Evolutionary conservation across 2,888 invertebrate species (phyloP).

Genomic region (Gisinianus flammeolus): DNA sequence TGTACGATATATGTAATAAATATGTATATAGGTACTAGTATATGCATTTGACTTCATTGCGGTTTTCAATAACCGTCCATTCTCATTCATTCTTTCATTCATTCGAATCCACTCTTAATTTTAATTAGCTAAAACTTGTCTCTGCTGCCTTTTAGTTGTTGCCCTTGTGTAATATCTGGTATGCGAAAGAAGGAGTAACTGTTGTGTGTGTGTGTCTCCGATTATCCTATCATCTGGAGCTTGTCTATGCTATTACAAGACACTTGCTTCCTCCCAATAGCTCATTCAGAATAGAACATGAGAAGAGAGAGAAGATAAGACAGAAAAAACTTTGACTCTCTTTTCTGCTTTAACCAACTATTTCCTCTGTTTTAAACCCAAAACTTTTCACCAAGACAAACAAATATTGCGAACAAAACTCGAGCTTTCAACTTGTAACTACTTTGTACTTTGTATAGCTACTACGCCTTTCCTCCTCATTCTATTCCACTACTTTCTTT

Average conservation of each 20-base stretch:
- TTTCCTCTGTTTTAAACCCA: conserved; percentile 31
- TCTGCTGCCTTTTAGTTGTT: neutral
- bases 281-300: conserved; percentile 19
- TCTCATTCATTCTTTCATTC: neutral
- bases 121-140: conserved; percentile 35
- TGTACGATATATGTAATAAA: neutral
- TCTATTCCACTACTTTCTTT: neutral
- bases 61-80: conserved; percentile 47
- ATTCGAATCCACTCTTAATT: conserved; percentile 37
- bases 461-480: neutral
- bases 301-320: conserved; percentile 5
- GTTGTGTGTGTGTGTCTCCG: neutral
- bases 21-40: neutral
- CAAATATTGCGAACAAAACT: conserved; percentile 37
- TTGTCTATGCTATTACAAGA: conserved; percentile 29
- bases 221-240: conserved; percentile 18
- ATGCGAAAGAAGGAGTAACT: neutral
- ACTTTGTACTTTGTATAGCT: neutral
- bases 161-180: neutral
- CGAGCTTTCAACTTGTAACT: conserved; percentile 25
- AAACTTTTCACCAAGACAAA: conserved; percentile 40
- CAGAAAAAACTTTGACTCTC: conserved; percentile 24
- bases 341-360: conserved; percentile 19
- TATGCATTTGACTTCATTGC: conserved; percentile 37
- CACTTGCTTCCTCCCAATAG: conserved; percentile 34